Base-by-base conservation (phyloP, 2,113 vertebrate genomes). In the Campylorhamphus procurvoides region DNA sequence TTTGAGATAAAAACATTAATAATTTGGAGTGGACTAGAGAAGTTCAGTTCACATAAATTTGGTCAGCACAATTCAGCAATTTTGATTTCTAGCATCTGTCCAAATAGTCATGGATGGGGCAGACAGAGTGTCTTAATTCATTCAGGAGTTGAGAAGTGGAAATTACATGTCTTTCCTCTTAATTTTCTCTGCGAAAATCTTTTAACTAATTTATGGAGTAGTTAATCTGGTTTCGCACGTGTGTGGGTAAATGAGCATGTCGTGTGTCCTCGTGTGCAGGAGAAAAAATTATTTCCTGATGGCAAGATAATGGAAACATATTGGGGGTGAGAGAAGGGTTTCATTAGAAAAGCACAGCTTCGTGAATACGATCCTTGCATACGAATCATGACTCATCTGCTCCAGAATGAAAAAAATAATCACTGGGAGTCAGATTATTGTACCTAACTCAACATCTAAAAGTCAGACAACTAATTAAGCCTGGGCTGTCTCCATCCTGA, bases 141-240 rank as follows among this genome's bases (percentile, higher is more conserved):
- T 84, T 82, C 47, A 33, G 63, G 55, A 77, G 63, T 6, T 69
- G 58, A 79, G 74, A 73, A 88, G 84, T 75, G 50, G 82, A 91
- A 96, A 94, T 93, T 87, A 46, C n/a, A 17, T 17, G 27, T 69
- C 81, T 91, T 94, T 81, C 63, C 84, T 95, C 87, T 84, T 92
- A 79, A 71, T 96, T 96, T 94, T 94, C 92, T 77, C 79, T 95
- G 76, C 47, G 75, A 95, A 94, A 96, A 95, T 73, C 93, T 96
- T 90, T 50, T 96, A 80, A 94, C 88, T 96, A 95, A 95, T 96
- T 97, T 92, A 96, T 90, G 72, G 84, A 95, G 92, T 86, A 71
- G 76, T 94, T 96, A 87, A 86, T 93, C 85, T 94, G 68, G 60
- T 71, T 91, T 88, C 0, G 6, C 85, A 40, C 11, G 55, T 66